Conservation (phyloP, 2,888 invertebrate genomes). For the Athalia circularis region DNA sequence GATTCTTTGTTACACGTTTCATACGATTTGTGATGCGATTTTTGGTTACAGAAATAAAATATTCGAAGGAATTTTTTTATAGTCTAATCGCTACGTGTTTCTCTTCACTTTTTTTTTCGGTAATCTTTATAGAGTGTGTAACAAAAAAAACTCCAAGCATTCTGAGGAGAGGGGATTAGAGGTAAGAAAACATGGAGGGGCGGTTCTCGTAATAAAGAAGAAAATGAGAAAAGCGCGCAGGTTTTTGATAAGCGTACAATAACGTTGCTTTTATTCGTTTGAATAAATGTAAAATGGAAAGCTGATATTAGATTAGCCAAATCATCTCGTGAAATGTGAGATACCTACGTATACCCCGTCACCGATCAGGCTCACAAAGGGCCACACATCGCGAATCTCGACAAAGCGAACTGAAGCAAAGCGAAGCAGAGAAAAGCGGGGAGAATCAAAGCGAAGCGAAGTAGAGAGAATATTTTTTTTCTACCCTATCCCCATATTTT, state of each 20-base stretch:
- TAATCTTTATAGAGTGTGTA: slow-evolving; percentile 3
- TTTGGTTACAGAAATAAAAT: background rate
- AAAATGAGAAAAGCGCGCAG: background rate
- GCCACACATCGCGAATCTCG: slow-evolving; percentile 28
- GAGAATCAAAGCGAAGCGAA: background rate
- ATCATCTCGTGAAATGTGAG: slow-evolving; percentile 21
- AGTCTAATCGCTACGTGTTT: background rate
- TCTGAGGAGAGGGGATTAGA: too few species aligned
- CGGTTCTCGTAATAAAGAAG: background rate
- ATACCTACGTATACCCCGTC: background rate
- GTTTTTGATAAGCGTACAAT: slow-evolving; percentile 22
- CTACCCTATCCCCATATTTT: slow-evolving; percentile 22
- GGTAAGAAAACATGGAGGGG: slow-evolving; percentile 25
- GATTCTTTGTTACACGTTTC: background rate
- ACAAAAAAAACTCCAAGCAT: background rate
- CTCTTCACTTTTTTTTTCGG: background rate
- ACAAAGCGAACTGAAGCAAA: slow-evolving; percentile 19
- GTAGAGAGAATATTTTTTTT: background rate
- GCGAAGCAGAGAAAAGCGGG: background rate
- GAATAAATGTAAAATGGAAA: slow-evolving; percentile 41
- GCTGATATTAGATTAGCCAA: slow-evolving; percentile 44
- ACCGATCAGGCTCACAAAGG: background rate
- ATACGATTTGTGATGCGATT: background rate
- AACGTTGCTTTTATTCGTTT: slow-evolving; percentile 27
- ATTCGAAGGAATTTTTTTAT: background rate